phyloP scores from a whole-genome alignment of 30 jellyfish, hydroid and myxozoan species.

The Haliclystus octoradiatus region DNA sequence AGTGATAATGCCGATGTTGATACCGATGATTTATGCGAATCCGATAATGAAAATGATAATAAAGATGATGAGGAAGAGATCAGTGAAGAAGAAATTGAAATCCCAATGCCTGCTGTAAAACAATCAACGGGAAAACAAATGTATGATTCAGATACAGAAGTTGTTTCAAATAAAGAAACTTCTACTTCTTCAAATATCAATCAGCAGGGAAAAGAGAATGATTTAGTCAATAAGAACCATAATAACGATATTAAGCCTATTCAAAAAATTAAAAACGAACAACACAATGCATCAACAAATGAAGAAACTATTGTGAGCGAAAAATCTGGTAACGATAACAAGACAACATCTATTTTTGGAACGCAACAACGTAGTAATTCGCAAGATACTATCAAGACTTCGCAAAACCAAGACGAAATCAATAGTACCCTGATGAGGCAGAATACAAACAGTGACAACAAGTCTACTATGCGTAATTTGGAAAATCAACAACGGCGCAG shows the following conservation, averaged over 20 bases:
- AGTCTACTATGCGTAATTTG: not conserved
- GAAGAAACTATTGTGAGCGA: not conserved
- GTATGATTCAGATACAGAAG: not conserved
- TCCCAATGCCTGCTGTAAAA: no score
- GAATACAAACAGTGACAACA: no score
- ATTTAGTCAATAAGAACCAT: no score
- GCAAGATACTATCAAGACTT: no score
- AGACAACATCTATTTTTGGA: no score
- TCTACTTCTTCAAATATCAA: not conserved
- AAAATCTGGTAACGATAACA: not conserved
- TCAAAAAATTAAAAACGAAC: no score
- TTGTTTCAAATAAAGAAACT: not conserved
- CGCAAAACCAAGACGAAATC: not conserved
- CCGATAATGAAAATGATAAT: not conserved
- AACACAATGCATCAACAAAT: not conserved
- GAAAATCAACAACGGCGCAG: no score
- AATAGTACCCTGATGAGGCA: not conserved
- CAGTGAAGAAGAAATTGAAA: not conserved
- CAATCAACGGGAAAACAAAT: no score
- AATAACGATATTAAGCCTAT: no score
- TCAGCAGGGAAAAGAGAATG: no score
- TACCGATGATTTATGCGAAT: not conserved
- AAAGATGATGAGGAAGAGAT: not conserved
- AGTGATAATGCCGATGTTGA: not conserved
- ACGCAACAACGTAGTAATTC: no score